Conservation (phyloP, 2,888 invertebrate genomes). For the Hermaeophaga mercurialis region DNA sequence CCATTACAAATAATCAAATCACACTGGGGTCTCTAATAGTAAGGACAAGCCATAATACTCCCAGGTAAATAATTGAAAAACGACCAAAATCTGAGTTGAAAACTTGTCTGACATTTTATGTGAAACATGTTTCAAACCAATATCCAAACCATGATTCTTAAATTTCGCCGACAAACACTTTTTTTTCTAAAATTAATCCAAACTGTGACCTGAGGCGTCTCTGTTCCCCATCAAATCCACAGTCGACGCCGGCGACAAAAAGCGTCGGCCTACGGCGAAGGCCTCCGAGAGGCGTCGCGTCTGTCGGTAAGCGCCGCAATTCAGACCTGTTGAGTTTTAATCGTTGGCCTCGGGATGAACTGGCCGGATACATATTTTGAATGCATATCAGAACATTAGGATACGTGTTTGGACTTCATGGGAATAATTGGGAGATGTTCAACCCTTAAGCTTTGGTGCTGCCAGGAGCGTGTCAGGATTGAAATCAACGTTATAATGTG, state of each 20-base stretch:
- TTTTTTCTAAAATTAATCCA: too few species aligned
- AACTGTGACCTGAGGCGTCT: too few species aligned
- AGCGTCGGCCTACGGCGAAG: slow-evolving; percentile 19
- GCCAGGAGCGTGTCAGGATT: background rate
- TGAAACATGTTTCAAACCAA: too few species aligned
- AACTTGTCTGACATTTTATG: too few species aligned
- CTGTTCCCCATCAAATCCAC: too few species aligned
- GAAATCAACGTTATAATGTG: background rate
- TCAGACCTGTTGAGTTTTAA: slow-evolving; percentile 43
- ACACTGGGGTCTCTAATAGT: too few species aligned
- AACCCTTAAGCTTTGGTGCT: background rate
- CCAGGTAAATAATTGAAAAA: too few species aligned
- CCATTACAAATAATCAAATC: too few species aligned
- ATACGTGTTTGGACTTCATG: slow-evolving; percentile 19
- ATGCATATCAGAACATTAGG: slow-evolving; percentile 37
- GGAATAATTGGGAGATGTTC: slow-evolving; percentile 1
- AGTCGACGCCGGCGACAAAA: background rate
- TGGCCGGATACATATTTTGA: slow-evolving; percentile 40
- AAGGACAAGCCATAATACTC: too few species aligned
- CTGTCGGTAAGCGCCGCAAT: slow-evolving; percentile 14
- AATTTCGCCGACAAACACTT: too few species aligned
- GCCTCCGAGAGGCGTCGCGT: slow-evolving; percentile 9
- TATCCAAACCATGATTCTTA: too few species aligned
- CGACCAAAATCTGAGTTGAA: too few species aligned
- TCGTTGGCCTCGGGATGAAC: slow-evolving; percentile 34